A percentile compares a stretch with the other conserved stretches of the same genome.
Evolutionary conservation across 1,140 invertebrate species (phyloP).

Genomic region (Thereuonema tuberculata): DNA sequence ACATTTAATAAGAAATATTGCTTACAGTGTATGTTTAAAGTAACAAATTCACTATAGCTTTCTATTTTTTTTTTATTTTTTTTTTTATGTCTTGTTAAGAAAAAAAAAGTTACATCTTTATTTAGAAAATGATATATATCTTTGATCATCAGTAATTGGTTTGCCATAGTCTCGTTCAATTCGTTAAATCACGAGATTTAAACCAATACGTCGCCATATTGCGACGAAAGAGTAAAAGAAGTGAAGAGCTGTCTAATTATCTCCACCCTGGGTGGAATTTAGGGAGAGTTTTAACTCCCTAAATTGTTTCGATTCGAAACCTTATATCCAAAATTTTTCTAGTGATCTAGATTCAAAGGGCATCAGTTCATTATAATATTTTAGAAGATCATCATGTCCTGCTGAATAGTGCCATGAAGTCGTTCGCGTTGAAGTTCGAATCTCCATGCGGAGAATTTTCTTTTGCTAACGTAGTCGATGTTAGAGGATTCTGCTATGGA

Average conservation of each 20-base stretch:
- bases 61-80: too few species aligned
- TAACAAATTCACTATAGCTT: too few species aligned
- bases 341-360: background rate
- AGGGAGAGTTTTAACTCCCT: background rate
- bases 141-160: too few species aligned
- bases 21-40: too few species aligned
- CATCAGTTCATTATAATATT: slow-evolving; percentile 40
- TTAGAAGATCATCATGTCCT: slow-evolving; percentile 40
- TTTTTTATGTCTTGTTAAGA: too few species aligned
- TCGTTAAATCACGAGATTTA: background rate
- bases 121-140: too few species aligned
- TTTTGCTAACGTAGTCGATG: slow-evolving; percentile 31
- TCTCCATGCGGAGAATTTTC: slow-evolving; percentile 53
- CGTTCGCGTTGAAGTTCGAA: slow-evolving; percentile 43
- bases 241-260: background rate
- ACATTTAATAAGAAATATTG: too few species aligned
- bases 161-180: background rate
- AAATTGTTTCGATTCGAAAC: background rate
- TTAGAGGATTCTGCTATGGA: slow-evolving; percentile 45
- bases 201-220: slow-evolving; percentile 9
- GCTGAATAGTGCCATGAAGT: slow-evolving; percentile 22
- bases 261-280: background rate
- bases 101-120: too few species aligned
- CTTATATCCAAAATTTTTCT: background rate
- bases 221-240: slow-evolving; percentile 2